Evolutionary conservation across 2,888 invertebrate genomes (phyloP).

Genomic region (Sinopyrophorus schimmeli): DNA sequence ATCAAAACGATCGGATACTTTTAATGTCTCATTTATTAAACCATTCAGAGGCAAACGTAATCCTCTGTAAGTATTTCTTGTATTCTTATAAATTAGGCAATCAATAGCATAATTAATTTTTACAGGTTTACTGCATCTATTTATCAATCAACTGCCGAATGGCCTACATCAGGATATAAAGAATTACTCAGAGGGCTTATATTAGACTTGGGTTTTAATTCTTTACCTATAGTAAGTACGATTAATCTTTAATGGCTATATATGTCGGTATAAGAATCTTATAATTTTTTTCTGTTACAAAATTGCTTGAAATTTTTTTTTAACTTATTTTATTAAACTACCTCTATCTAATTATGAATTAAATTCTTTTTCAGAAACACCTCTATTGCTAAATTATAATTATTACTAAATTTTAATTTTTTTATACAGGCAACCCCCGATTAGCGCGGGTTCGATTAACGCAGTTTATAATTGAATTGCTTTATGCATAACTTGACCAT

Average conservation of each 20-base stretch:
- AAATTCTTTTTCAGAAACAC: too few relatives aligned
- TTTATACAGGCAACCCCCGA: too few relatives aligned
- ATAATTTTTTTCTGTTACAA: too few relatives aligned
- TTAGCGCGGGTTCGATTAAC: too few relatives aligned
- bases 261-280: too few relatives aligned
- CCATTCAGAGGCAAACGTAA: conserved; percentile 75
- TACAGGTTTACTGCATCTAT: conserved; percentile 70
- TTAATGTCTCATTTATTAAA: conserved; percentile 79
- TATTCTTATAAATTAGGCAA: conserved; percentile 4
- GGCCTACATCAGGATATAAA: conserved; percentile 81
- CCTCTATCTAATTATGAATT: too few relatives aligned
- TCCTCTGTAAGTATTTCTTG: conserved; percentile 62
- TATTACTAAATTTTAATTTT: too few relatives aligned
- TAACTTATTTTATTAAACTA: too few relatives aligned
- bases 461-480: too few relatives aligned
- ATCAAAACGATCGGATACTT: conserved; percentile 78
- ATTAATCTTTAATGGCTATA: background rate
- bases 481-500: too few relatives aligned
- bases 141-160: conserved; percentile 77
- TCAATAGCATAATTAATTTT: conserved; percentile 28
- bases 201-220: conserved; percentile 73
- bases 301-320: too few relatives aligned
- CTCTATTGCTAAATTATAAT: too few relatives aligned
- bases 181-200: conserved; percentile 77
- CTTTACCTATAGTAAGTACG: conserved; percentile 60